A percentile compares a stretch with the other conserved stretches of the same genome.
phyloP scores from a whole-genome alignment of 2,888 invertebrate genomes.

The Pardosa pseudoannulata region DNA sequence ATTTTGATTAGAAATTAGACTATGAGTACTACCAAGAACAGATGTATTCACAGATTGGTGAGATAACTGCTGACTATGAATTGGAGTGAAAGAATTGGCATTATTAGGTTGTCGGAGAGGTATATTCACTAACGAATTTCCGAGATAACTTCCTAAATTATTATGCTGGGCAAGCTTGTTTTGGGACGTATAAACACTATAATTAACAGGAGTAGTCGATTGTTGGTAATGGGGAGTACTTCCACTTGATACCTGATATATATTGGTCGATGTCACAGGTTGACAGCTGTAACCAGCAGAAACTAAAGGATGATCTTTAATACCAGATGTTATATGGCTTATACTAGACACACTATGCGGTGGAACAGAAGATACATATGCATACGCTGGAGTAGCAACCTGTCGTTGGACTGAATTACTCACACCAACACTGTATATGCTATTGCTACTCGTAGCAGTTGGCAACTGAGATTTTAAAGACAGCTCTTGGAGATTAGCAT shows the following conservation, averaged over 20 bases:
- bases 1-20: constrained; percentile 24
- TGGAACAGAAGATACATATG: constrained; percentile 20
- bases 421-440: background rate
- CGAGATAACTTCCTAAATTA: constrained; percentile 17
- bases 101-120: constrained; percentile 13
- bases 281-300: constrained; percentile 65
- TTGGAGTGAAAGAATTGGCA: constrained; percentile 52
- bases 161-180: constrained; percentile 9
- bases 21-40: constrained; percentile 26
- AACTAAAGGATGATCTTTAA: constrained; percentile 34
- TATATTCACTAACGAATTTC: constrained; percentile 8
- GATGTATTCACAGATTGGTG: constrained; percentile 29
- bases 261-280: constrained; percentile 47
- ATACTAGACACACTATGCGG: background rate
- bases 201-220: constrained; percentile 12
- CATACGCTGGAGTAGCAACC: constrained; percentile 9
- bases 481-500: constrained; percentile 67
- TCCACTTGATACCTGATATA: constrained; percentile 60
- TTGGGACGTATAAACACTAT: background rate
- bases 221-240: constrained; percentile 38
- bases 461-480: constrained; percentile 24
- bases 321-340: constrained; percentile 19
- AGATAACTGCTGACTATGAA: constrained; percentile 37
- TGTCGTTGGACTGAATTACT: background rate
- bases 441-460: background rate